phyloP scores from a whole-genome alignment of 1,140 invertebrate genomes.

The Hestina assimilis region DNA sequence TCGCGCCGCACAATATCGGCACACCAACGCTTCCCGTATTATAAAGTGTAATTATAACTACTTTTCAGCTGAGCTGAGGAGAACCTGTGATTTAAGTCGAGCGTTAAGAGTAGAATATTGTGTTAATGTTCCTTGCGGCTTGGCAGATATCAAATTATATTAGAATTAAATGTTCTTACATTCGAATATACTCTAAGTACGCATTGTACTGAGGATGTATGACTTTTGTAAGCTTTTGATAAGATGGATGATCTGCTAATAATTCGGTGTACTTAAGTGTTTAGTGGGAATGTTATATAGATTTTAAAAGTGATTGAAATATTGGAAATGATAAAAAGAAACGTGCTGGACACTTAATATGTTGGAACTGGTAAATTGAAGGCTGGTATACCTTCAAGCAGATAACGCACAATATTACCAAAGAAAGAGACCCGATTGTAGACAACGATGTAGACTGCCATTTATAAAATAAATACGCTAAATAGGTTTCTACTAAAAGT shows the following conservation, averaged over 20 bases:
- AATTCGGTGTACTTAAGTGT: constrained; percentile 27
- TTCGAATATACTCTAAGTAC: neutral
- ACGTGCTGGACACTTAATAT: constrained; percentile 24
- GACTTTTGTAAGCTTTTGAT: constrained; percentile 1
- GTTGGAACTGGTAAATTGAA: constrained; percentile 9
- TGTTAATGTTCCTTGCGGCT: constrained; percentile 15
- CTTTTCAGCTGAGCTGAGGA: neutral
- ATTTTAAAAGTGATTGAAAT: constrained; percentile 12
- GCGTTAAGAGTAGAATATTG: constrained; percentile 5
- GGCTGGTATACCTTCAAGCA: constrained; percentile 24
- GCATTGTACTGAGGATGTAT: neutral
- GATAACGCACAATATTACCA: constrained; percentile 42
- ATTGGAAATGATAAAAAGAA: neutral
- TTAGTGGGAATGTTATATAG: constrained; percentile 1
- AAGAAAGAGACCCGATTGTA: constrained; percentile 51
- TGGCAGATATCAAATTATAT: constrained; percentile 12
- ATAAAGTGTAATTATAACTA: constrained; percentile 25
- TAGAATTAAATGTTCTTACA: constrained; percentile 1
- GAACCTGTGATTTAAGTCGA: neutral
- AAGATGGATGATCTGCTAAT: neutral
- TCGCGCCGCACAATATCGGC: constrained; percentile 35
- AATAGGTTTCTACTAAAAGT: constrained; percentile 55
- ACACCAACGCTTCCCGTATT: constrained; percentile 48
- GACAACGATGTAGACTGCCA: constrained; percentile 50
- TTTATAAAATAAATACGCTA: constrained; percentile 22